Base-by-base conservation (phyloP, 2,888 invertebrate species). In the Erebia ligea region DNA sequence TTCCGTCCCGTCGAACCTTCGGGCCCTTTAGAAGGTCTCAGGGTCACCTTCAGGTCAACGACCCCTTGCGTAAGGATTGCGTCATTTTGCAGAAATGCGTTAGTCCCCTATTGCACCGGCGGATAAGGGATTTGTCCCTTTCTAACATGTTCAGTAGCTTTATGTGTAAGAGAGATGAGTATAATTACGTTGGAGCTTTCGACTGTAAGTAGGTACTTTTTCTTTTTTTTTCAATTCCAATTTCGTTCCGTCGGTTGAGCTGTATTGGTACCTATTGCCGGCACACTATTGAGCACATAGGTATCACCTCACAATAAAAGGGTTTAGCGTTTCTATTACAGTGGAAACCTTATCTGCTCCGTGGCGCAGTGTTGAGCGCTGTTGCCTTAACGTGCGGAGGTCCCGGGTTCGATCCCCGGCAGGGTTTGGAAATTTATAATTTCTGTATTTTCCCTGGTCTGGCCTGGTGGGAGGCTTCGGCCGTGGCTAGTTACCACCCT, bases 41-140 rank as follows among this genome's bases (percentile, higher is more conserved):
- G 82, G 84, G 82, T 82, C 82, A 82, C 82, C 84, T 82, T 83
- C 73, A 67, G 82, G 80, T 81, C 81, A 84, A 80, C 78, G 85
- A 81, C 82, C 87, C 82, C 85, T 89, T 88, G 83, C 86, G 80
- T 84, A 86, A 87, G 83, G 76, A 79, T 89, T 86, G 87, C 89
- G 86, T 88, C 89, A 88, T 77, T 80, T 76, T 73, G 79, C 85
- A 84, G 84, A 84, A 82, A 87, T 86, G 86, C 83, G 77, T 74
- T 76, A 76, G 76, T 75, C 76, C 80, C 78, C 76, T 78, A 76
- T 74, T 74, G 78, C 74, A 75, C 73, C 45, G 25, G 67, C 74
- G 70, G 2, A 54, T 54, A 54, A 17, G 19, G 54, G 19, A 65
- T n/a, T 62, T 34, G 61, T 78, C 76, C 73, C 75, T 71, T 19